A percentile compares a stretch with the other conserved stretches of the same genome.
phyloP scores from a whole-genome alignment of 2,797 vertebrate genomes.

The Helarctos malayanus region DNA sequence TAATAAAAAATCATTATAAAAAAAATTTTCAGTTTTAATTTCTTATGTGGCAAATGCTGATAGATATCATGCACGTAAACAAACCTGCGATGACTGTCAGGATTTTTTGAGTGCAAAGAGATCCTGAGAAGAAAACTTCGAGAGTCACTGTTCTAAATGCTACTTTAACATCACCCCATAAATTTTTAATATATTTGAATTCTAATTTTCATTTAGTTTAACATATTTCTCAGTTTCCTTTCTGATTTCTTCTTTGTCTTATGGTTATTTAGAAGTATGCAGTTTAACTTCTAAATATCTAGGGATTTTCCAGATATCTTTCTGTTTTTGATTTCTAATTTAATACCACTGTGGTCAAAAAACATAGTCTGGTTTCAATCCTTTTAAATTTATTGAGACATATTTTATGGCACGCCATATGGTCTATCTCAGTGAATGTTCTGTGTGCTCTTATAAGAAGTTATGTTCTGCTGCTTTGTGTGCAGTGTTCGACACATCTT shows the following conservation, averaged over 20 bases:
- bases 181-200: slow-evolving; percentile 19
- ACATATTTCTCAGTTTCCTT: slow-evolving; percentile 38
- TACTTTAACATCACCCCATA: background rate
- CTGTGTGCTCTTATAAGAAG: slow-evolving; percentile 55
- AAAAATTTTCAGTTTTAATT: background rate
- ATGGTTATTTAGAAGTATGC: slow-evolving; percentile 36
- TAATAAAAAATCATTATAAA: no score
- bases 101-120: background rate
- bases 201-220: slow-evolving; percentile 61
- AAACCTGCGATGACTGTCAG: background rate
- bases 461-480: slow-evolving; percentile 19
- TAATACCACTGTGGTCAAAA: slow-evolving; percentile 76
- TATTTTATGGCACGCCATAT: slow-evolving; percentile 73
- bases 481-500: slow-evolving; percentile 14
- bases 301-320: slow-evolving; percentile 63
- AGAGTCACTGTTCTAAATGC: background rate
- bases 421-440: slow-evolving; percentile 59
- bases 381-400: slow-evolving; percentile 80
- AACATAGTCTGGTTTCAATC: slow-evolving; percentile 80
- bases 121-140: background rate
- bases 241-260: slow-evolving; percentile 49
- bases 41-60: background rate
- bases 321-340: slow-evolving; percentile 82
- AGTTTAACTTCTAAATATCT: slow-evolving; percentile 59
- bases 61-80: background rate